phyloP scores from a whole-genome alignment of 2,888 invertebrate genomes.

The Rhagonycha fulva region DNA sequence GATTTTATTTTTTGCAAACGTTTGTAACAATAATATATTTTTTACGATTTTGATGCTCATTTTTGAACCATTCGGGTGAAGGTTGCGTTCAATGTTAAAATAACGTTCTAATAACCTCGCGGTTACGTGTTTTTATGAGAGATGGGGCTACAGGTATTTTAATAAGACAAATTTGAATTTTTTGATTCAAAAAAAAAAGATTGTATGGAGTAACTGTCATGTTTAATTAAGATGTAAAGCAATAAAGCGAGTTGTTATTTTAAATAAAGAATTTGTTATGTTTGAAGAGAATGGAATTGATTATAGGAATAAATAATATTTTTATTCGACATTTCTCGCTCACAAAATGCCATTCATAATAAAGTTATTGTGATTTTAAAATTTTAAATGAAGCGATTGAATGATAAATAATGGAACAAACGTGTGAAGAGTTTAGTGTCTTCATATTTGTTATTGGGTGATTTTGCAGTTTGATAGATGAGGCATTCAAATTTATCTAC shows the following conservation, averaged over 20 bases:
- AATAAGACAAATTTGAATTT: not conserved
- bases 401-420: not conserved
- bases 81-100: not conserved
- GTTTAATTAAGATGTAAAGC: not conserved
- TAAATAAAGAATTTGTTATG: not conserved
- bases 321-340: not conserved
- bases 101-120: not conserved
- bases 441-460: constrained; percentile 9
- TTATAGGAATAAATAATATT: constrained; percentile 12
- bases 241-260: constrained; percentile 1
- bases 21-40: not conserved
- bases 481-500: constrained; percentile 33
- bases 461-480: constrained; percentile 15
- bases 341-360: not conserved
- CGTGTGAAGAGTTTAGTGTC: not conserved
- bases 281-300: not conserved
- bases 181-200: not conserved
- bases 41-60: not conserved
- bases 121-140: not conserved
- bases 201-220: not conserved
- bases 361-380: constrained; percentile 4
- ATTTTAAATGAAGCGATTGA: constrained; percentile 3
- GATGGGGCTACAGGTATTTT: not conserved
- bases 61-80: not conserved
- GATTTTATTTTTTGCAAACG: not conserved